Evolutionary conservation across 2,113 vertebrate species (phyloP).

Genomic region (Nothobranchius furzeri): DNA sequence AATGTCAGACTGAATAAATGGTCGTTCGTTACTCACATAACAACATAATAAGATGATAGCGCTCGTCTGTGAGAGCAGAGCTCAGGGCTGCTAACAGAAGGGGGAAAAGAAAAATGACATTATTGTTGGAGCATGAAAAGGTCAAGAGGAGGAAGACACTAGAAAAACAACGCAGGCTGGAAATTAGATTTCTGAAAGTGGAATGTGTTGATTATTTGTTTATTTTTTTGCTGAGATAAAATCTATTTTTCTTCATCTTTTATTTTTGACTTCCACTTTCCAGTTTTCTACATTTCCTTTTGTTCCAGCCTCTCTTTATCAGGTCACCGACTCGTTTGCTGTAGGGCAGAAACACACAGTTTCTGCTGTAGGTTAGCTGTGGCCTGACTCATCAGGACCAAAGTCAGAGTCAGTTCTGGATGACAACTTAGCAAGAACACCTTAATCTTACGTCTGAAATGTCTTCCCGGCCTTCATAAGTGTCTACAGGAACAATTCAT

Average conservation of each 20-base stretch:
- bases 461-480: too few relatives aligned
- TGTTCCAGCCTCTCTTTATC: conserved; percentile 10
- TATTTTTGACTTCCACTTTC: conserved; percentile 10
- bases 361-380: conserved; percentile 14
- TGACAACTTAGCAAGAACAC: too few relatives aligned
- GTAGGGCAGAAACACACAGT: conserved; percentile 15
- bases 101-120: conserved; percentile 46
- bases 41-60: conserved; percentile 61
- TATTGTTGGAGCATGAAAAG: conserved; percentile 35
- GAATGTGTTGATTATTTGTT: background rate
- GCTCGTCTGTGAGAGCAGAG: conserved; percentile 47
- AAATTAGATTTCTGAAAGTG: conserved; percentile 25
- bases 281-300: background rate
- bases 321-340: conserved; percentile 15
- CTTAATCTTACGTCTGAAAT: too few relatives aligned
- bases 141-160: conserved; percentile 51
- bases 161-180: conserved; percentile 26
- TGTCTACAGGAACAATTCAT: too few relatives aligned
- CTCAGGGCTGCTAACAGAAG: conserved; percentile 49
- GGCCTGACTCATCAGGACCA: conserved; percentile 24
- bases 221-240: conserved; percentile 6
- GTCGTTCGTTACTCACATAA: conserved; percentile 23
- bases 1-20: conserved; percentile 61
- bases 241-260: conserved; percentile 1
- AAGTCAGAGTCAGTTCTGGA: conserved; percentile 34